Conservation (phyloP, 2,797 vertebrate species). For the Paedocypris micromegethes region DNA sequence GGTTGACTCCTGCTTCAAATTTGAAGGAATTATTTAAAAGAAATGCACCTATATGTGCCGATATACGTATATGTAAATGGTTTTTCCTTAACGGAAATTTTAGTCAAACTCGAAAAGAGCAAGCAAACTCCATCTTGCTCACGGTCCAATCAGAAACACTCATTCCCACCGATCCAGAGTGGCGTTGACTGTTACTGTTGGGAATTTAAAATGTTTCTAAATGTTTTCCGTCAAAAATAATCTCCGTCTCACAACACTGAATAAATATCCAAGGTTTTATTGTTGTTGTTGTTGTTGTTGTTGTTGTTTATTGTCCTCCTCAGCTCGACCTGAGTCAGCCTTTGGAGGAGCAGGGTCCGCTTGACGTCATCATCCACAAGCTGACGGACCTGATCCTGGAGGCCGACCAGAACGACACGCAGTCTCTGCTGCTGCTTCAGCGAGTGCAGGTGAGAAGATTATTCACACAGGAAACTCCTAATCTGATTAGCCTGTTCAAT, state of each 20-base stretch:
- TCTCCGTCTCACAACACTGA: too few relatives aligned
- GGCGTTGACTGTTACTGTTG: too few relatives aligned
- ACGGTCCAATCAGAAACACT: too few relatives aligned
- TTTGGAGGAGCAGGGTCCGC: conserved; percentile 91
- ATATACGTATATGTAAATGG: background rate
- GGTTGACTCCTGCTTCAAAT: background rate
- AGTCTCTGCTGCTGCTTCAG: conserved; percentile 87
- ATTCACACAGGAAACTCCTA: too few relatives aligned
- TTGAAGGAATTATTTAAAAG: background rate
- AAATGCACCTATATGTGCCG: background rate
- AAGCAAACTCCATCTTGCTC: too few relatives aligned
- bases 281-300: too few relatives aligned
- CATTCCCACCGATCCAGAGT: too few relatives aligned
- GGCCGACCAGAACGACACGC: conserved; percentile 94
- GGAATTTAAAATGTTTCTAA: too few relatives aligned
- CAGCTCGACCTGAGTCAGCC: conserved; percentile 76
- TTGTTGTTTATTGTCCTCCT: background rate
- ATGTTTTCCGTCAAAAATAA: too few relatives aligned
- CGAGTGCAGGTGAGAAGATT: conserved; percentile 83
- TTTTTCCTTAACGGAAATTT: background rate
- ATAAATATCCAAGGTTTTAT: too few relatives aligned
- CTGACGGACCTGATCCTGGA: conserved; percentile 95
- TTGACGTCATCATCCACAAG: conserved; percentile 98
- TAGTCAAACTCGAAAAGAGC: too few relatives aligned
- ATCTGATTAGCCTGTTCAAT: too few relatives aligned